phyloP scores from a whole-genome alignment of 2,113 vertebrate species.

The Petrocephalus zakoni region DNA sequence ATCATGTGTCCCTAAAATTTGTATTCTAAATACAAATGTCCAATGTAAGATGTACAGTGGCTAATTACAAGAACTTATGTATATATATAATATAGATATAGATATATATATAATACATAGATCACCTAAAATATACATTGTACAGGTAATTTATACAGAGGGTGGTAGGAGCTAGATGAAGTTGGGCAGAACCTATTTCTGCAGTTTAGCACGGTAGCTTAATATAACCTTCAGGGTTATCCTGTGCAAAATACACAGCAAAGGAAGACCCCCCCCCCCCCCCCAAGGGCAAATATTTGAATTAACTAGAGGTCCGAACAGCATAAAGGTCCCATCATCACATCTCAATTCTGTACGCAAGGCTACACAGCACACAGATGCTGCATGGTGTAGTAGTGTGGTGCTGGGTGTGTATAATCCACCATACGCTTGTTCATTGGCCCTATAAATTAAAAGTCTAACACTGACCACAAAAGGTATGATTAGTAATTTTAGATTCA shows the following conservation, averaged over 20 bases:
- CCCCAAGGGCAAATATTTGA: not conserved
- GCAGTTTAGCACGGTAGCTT: not conserved
- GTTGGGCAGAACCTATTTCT: not conserved
- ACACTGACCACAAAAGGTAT: not conserved
- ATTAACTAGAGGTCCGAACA: not conserved
- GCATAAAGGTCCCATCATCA: not conserved
- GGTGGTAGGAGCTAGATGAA: conserved; percentile 8
- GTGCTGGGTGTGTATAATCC: not conserved
- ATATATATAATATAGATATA: not conserved
- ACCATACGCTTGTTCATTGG: conserved; percentile 7
- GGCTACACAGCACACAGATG: not conserved
- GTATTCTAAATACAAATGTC: conserved; percentile 19
- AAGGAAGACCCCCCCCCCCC: not conserved
- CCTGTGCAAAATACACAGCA: not conserved
- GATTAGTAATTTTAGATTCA: conserved; percentile 7
- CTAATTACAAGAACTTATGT: conserved; percentile 24
- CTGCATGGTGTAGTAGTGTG: not conserved
- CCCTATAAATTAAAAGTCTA: not conserved
- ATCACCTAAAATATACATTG: conserved; percentile 33
- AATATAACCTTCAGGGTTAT: not conserved
- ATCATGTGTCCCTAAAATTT: not conserved
- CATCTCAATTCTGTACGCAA: not conserved
- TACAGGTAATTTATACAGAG: conserved; percentile 28
- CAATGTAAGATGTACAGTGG: conserved; percentile 29
- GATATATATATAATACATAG: conserved; percentile 14